These are phyloP conservation scores for Gryon sp. DNA, from an alignment of 1,140 invertebrate genomes.

Conservation along the genomic window DNA sequence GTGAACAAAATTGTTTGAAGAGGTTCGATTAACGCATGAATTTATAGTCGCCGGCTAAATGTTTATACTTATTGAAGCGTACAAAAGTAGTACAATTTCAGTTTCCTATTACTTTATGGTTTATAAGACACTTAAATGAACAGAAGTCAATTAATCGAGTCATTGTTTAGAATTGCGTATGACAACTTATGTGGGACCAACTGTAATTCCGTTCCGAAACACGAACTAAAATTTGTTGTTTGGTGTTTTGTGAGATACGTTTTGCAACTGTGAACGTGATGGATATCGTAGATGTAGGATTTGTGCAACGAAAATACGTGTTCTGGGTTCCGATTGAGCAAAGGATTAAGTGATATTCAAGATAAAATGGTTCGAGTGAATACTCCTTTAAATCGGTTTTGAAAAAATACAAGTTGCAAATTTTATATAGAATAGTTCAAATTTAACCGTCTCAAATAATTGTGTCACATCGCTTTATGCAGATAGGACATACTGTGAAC, in stretches of 20 bases:
- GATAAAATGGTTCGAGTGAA: conserved; percentile 13
- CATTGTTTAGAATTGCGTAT: neutral
- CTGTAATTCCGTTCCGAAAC: conserved; percentile 9
- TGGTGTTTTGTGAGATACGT: conserved; percentile 23
- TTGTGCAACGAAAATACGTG: conserved; percentile 32
- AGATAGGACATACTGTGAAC: neutral
- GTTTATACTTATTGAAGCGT: too few relatives aligned
- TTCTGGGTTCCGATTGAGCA: conserved; percentile 2
- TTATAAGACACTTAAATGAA: too few relatives aligned
- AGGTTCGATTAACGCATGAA: too few relatives aligned
- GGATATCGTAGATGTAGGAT: conserved; percentile 14
- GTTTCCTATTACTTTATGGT: too few relatives aligned
- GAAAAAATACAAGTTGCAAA: too few relatives aligned
- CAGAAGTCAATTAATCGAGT: conserved; percentile 28
- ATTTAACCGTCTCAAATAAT: too few relatives aligned
- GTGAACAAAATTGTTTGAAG: too few relatives aligned
- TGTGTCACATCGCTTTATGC: neutral
- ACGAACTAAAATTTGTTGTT: conserved; percentile 22
- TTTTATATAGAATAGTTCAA: too few relatives aligned
- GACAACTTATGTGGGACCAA: neutral
- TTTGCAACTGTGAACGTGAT: conserved; percentile 34
- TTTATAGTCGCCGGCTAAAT: too few relatives aligned
- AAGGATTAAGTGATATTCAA: conserved; percentile 12
- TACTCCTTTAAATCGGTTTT: neutral
- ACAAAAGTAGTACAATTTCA: too few relatives aligned